phyloP scores from a whole-genome alignment of 2,888 invertebrate species.

The Calephelis perditalis region DNA sequence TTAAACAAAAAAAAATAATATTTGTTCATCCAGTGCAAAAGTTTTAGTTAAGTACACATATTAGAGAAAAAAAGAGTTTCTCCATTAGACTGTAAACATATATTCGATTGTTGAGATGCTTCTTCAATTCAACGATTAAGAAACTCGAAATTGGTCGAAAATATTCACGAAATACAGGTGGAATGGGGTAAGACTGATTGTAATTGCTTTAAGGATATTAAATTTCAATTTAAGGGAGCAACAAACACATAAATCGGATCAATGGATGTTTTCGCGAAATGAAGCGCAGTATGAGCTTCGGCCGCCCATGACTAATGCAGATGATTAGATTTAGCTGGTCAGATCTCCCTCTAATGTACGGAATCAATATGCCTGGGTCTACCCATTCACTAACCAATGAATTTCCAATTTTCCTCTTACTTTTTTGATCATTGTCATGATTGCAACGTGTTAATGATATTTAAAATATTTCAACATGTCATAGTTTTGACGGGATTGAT shows the following conservation, averaged over 20 bases:
- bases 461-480: neutral
- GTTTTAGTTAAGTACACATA: no score
- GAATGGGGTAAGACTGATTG: constrained; percentile 12
- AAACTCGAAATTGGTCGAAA: neutral
- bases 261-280: constrained; percentile 59
- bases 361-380: constrained; percentile 17
- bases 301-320: constrained; percentile 62
- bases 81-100: no score
- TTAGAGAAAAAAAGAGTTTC: no score
- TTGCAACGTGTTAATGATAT: no score
- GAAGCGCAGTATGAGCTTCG: constrained; percentile 65
- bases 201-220: constrained; percentile 24
- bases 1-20: no score
- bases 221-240: constrained; percentile 35
- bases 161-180: neutral
- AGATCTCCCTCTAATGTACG: constrained; percentile 44
- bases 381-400: constrained; percentile 7
- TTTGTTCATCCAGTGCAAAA: no score
- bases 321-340: constrained; percentile 73
- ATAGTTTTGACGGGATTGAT: no score
- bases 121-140: no score
- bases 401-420: neutral
- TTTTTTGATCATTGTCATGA: no score
- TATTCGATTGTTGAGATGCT: no score
- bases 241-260: constrained; percentile 45